Base-by-base conservation (phyloP, 2,888 invertebrate species). In the Cryptosula pallasiana region DNA sequence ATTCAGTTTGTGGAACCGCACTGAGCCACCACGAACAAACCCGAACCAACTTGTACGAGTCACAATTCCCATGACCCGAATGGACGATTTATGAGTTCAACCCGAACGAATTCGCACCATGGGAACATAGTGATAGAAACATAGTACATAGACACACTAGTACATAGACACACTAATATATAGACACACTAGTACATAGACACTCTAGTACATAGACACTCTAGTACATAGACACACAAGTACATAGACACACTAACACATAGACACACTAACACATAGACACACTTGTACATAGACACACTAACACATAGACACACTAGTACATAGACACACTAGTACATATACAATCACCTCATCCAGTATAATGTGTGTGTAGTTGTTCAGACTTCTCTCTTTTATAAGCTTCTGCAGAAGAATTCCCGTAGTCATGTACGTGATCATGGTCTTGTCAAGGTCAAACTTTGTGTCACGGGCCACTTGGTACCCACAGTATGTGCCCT, bases 401-500 rank as follows among this genome's bases (percentile, higher is more conserved):
- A 92, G 83, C 83, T 90, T 92, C 81, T 94, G 91, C 13, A 96
- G 87, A 55, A 95, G 86, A 0, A 94, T 90, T 73, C 94, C 96
- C 23, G 95, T 94, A 0, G 97, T 97, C 75, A 93, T 91, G 83
- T 92, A 97, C 1, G 90, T 87, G 13, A 78, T 78, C 0, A 88
- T 85, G 0, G 86, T 86, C 77, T 86, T 86, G 74, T 84, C 83
- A 78, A 84, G 73, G 1, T 83, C 83, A 73, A 84, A 80, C 83
- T 84, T 71, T 16, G 70, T 27, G 29, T 36, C 55, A 2, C 35
- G 2, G 3, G 45, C 35, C 5, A 93, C 93, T 89, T 95, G 93
- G 84, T 92, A 95, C 0, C 95, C 95, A 80, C 95, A 92, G 63
- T 95, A 82, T 0, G 89, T 89, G 0, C 95, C 94, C 3, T 92